Conservation (phyloP, 2,797 vertebrate genomes). For the Parotocinclus haroldoi region DNA sequence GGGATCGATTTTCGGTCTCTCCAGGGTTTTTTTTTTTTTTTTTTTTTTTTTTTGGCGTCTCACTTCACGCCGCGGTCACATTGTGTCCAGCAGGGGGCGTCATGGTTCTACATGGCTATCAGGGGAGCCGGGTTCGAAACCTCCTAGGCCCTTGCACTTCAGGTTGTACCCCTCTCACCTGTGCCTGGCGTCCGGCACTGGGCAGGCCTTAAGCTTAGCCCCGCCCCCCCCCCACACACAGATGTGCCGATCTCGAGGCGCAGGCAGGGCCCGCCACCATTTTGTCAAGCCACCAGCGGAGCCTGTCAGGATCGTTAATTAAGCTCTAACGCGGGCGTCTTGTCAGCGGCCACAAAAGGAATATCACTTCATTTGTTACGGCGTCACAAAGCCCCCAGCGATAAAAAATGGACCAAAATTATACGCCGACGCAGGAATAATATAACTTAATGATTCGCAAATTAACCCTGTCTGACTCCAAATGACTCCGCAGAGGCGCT, state of each 20-base stretch:
- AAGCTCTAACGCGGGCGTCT: slow-evolving; percentile 64
- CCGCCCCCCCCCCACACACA: no score
- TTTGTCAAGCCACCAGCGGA: slow-evolving; percentile 19
- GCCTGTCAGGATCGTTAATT: slow-evolving; percentile 63
- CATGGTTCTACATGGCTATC: slow-evolving; percentile 24
- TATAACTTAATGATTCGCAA: slow-evolving; percentile 65
- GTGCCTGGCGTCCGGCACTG: no score
- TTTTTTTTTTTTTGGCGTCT: no score
- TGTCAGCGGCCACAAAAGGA: slow-evolving; percentile 69
- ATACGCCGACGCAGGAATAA: slow-evolving; percentile 61
- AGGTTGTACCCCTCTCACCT: no score
- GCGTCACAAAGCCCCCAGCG: slow-evolving; percentile 61
- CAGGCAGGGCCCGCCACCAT: slow-evolving; percentile 9
- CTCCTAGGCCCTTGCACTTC: not conserved
- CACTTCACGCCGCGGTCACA: not conserved
- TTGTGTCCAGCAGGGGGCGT: slow-evolving; percentile 28
- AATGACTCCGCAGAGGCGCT: slow-evolving; percentile 42
- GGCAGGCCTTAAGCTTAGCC: no score
- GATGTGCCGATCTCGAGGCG: no score
- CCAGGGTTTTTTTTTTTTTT: no score
- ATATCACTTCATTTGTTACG: slow-evolving; percentile 67
- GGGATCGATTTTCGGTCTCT: no score
- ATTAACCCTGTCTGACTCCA: slow-evolving; percentile 62
- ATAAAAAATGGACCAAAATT: slow-evolving; percentile 55
- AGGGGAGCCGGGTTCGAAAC: not conserved